phyloP scores from a whole-genome alignment of 2,888 invertebrate species.

The Sinelater perroti region DNA sequence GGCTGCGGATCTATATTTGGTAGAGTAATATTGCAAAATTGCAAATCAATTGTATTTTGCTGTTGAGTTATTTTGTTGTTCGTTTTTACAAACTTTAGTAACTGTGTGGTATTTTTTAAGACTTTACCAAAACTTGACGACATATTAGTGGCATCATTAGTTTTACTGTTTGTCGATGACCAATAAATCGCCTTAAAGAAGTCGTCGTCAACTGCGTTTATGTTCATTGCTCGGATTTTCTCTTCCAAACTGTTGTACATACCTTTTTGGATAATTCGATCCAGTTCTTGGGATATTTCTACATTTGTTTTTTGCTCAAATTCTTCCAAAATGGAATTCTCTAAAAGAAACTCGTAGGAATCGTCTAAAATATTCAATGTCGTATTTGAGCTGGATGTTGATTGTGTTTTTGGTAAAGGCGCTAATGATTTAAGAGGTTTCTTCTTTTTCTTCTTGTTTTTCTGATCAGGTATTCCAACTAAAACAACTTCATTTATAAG shows the following conservation, averaged over 20 bases:
- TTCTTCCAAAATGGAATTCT: constrained; percentile 45
- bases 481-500: too few relatives aligned
- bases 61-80: constrained; percentile 11
- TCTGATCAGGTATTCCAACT: constrained; percentile 26
- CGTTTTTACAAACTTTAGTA: constrained; percentile 18
- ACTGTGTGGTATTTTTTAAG: constrained; percentile 26
- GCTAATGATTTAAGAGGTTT: constrained; percentile 38
- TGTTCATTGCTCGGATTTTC: constrained; percentile 55
- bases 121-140: constrained; percentile 49
- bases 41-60: constrained; percentile 28
- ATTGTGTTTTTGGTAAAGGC: constrained; percentile 28
- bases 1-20: constrained; percentile 44
- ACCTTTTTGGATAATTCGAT: constrained; percentile 58
- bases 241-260: constrained; percentile 58
- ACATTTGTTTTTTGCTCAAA: constrained; percentile 55
- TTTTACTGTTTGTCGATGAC: too few relatives aligned
- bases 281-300: constrained; percentile 58
- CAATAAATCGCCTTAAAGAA: constrained; percentile 57
- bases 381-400: constrained; percentile 43
- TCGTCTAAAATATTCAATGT: constrained; percentile 47
- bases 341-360: constrained; percentile 53
- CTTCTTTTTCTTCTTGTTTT: constrained; percentile 47
- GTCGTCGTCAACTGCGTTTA: constrained; percentile 48
- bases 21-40: constrained; percentile 34
- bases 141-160: constrained; percentile 38